Base-by-base conservation (phyloP, 2,888 invertebrate species). In the Amiota communis region DNA sequence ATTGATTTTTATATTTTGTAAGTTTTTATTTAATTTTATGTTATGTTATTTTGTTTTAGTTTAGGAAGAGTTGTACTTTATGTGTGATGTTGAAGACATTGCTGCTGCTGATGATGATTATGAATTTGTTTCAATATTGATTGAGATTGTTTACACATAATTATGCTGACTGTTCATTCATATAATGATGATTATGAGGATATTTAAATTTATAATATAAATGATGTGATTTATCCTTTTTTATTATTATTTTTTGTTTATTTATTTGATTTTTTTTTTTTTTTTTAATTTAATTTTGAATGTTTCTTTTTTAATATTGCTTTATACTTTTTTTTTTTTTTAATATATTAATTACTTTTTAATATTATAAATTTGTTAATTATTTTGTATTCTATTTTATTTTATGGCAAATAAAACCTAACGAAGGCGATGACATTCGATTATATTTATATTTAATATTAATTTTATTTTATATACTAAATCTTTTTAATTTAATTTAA, bases 51-150 rank as follows among this genome's bases (percentile, higher is more conserved):
- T 73, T 17, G 65, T 67, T 72, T 67, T 36, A n/a, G 70, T 74
- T 70, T 75, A 78, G 83, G 79, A 86, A 85, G 79, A 85, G 79
- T 84, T 85, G 81, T 85, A 86, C 81, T 83, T 81, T 77, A 72
- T 75, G 79, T 75, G 79, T 79, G 36, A 36, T 6, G 36, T 36
- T 36, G 84, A 81, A 81, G 84, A 82, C 84, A 80, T 67, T 69
- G 53, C 48, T 68, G 48, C 48, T 59, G 80, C 78, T 77, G 75
- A 59, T 82, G 76, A 77, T 75, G 53, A 53, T 15, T 53, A 53
- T 53, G 53, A 53, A 15, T n/a, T 15, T n/a, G n/a, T 17, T 59
- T 59, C 6, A 51, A 6, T 51, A 51, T 51, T 51, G 12, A 51
- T 51, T 51, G n/a, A 13, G 11, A 51, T 51, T 51, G n/a, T n/a